Base-by-base conservation (phyloP, 2,797 vertebrate genomes). In the Microcaecilia unicolor region DNA sequence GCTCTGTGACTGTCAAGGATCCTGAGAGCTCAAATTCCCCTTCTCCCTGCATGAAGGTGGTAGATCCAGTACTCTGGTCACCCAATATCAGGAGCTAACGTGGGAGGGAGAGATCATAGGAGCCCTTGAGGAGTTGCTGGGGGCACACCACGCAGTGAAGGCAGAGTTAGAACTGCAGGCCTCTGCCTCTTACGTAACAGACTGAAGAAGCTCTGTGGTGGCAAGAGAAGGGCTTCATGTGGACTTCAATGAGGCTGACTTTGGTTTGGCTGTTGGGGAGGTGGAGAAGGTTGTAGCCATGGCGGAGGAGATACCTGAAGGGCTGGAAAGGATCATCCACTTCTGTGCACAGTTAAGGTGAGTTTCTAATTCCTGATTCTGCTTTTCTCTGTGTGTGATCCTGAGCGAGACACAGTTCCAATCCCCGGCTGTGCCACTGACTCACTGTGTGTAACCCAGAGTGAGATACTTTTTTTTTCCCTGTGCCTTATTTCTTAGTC, bases 11-110 rank as follows among this genome's bases (percentile, higher is more conserved):
- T 55, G 75, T 4, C 56, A 56, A 25, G 53, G 55, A 5, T 46
- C 32, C 5, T 78, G 75, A 75, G 70, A 78, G 29, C 42, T 78
- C n/a, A 78, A 78, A 23, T 62, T 53, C 22, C 64, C 67, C 8
- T 22, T 30, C 4, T 8, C 29, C 6, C 9, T 41, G 5, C 37
- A 26, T 6, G 13, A 46, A 20, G 9, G 18, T 4, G 31, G 28
- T 4, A n/a, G n/a, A n/a, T n/a, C 33, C 6, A 20, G 9, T 1
- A 17, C 12, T 7, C 10, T 22, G 8, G 12, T 17, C 5, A 43
- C 50, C 8, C 32, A 21, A 29, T 52, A 52, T 27, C 22, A 31
- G 16, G 49, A 52, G 31, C 22, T 44, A 17, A 40, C 14, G 17
- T 19, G 15, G 13, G 43, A 47, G 16, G 10, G 25, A 13, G 28